Conservation (phyloP, 1,140 invertebrate genomes). For the Camponotus pennsylvanicus region DNA sequence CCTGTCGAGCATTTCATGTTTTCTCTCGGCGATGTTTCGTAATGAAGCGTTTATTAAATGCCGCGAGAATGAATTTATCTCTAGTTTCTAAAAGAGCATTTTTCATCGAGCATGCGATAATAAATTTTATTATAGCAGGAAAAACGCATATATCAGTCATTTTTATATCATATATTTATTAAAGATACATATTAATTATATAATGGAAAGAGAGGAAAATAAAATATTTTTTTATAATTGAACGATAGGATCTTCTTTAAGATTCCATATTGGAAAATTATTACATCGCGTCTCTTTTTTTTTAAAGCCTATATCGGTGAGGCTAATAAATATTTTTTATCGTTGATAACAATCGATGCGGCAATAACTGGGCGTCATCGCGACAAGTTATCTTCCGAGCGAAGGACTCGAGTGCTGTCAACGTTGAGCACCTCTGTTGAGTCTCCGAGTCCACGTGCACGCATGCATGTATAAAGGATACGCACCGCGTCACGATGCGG, state of each 20-base stretch:
- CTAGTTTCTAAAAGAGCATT: not conserved
- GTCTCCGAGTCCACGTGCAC: slow-evolving; percentile 6
- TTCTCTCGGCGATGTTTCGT: too few relatives aligned
- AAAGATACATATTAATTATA: not conserved
- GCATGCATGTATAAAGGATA: not conserved
- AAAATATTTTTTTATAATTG: slow-evolving; percentile 8
- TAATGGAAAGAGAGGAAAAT: not conserved
- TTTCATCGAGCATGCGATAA: not conserved
- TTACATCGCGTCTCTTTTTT: slow-evolving; percentile 2
- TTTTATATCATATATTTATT: too few relatives aligned
- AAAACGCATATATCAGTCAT: too few relatives aligned
- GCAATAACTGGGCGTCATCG: slow-evolving; percentile 12
- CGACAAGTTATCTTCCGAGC: slow-evolving; percentile 19
- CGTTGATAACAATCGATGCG: slow-evolving; percentile 6
- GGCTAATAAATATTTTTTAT: not conserved
- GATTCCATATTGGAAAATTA: not conserved
- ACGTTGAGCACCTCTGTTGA: not conserved
- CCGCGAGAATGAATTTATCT: not conserved
- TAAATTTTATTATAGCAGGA: too few relatives aligned
- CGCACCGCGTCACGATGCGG: not conserved
- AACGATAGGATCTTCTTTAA: not conserved
- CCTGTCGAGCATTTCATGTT: too few relatives aligned
- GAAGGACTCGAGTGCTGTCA: slow-evolving; percentile 12
- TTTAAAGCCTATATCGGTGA: not conserved
- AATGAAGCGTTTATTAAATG: too few relatives aligned